A percentile compares a stretch with the other conserved stretches of the same genome.
Conservation (phyloP, 2,113 vertebrate genomes). For the Cephalopterus ornatus region DNA sequence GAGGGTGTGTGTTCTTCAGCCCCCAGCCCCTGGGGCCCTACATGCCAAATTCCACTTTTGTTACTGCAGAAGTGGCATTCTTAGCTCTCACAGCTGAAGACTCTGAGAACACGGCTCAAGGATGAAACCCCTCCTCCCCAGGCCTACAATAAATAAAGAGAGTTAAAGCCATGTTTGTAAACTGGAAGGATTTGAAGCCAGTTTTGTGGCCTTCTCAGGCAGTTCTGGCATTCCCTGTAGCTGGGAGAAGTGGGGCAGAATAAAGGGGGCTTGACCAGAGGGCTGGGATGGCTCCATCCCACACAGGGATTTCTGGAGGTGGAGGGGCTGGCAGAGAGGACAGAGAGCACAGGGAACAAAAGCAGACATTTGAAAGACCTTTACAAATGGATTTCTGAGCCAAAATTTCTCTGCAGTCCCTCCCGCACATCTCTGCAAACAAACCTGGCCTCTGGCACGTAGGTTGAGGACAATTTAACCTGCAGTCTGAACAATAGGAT, state of each 20-base stretch:
- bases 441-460: background rate
- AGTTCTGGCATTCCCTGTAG: background rate
- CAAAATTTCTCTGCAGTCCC: background rate
- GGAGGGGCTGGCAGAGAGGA: background rate
- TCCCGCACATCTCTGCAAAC: background rate
- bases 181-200: background rate
- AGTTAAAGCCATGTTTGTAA: slow-evolving; percentile 10
- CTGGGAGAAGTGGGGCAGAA: background rate
- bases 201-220: background rate
- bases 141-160: background rate
- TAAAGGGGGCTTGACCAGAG: background rate
- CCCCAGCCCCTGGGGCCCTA: background rate
- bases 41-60: background rate
- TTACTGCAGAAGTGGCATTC: background rate
- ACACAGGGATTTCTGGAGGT: background rate
- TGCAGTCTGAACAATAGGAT: background rate
- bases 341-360: background rate
- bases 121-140: background rate
- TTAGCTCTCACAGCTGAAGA: background rate
- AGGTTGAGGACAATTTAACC: background rate
- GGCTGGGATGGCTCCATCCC: background rate
- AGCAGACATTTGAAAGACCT: background rate
- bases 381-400: background rate
- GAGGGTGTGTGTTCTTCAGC: background rate
- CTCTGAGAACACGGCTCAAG: background rate